phyloP scores from a whole-genome alignment of 2,797 vertebrate genomes.

The Aplochiton taeniatus region DNA sequence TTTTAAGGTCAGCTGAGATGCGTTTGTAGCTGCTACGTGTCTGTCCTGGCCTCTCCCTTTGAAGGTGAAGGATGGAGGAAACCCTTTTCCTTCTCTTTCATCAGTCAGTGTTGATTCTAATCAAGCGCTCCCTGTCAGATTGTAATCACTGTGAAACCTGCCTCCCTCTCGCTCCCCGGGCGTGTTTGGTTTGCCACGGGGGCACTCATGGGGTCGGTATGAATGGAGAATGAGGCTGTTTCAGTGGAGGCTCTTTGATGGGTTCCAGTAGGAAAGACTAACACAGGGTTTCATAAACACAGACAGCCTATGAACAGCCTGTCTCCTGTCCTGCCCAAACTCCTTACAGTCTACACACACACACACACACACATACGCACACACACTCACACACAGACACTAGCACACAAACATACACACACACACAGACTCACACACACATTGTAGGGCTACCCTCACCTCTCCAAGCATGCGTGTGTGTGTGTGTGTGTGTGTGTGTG shows the following conservation, averaged over 20 bases:
- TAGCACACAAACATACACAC: not conserved
- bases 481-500: too few relatives aligned
- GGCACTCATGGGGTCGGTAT: slow-evolving; percentile 42
- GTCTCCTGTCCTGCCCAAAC: not conserved
- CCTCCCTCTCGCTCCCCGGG: not conserved
- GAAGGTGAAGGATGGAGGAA: slow-evolving; percentile 1
- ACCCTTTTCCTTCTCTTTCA: slow-evolving; percentile 5
- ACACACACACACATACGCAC: not conserved
- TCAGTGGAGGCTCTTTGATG: slow-evolving; percentile 44
- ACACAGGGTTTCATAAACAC: slow-evolving; percentile 45
- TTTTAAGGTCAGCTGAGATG: not conserved
- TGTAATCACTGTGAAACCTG: slow-evolving; percentile 21
- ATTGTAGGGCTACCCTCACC: too few relatives aligned
- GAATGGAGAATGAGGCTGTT: slow-evolving; percentile 58
- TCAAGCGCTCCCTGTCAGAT: slow-evolving; percentile 18
- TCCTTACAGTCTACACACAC: not conserved
- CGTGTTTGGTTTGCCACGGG: slow-evolving; percentile 31
- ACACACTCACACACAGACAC: not conserved
- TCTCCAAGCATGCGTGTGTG: too few relatives aligned
- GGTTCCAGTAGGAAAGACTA: slow-evolving; percentile 50
- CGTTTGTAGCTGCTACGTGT: slow-evolving; percentile 12
- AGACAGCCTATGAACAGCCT: slow-evolving; percentile 10
- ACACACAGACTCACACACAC: slow-evolving; percentile 12
- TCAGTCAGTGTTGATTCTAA: slow-evolving; percentile 33
- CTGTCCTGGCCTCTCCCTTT: slow-evolving; percentile 12